These are phyloP conservation scores for Lacerta bilineata DNA, from an alignment of 2,797 vertebrate genomes.

Conservation along the genomic window DNA sequence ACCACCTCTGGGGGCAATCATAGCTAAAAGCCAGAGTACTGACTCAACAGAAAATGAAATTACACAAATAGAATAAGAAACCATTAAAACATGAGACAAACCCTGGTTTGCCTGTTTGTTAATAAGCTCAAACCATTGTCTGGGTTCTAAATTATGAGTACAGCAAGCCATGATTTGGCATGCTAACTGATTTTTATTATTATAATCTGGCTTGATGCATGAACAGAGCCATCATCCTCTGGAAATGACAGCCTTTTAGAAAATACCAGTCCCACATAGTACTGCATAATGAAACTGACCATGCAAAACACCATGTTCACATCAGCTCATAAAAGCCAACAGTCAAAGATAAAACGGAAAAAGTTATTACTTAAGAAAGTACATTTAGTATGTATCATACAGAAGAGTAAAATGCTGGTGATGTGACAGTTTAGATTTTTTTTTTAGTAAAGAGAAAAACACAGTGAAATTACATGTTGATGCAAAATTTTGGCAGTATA, in stretches of 20 bases:
- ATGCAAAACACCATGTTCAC: conserved; percentile 29
- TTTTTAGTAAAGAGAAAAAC: not conserved
- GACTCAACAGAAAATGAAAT: not conserved
- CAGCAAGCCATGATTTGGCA: not conserved
- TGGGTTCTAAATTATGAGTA: not conserved
- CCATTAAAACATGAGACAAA: not conserved
- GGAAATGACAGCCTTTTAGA: conserved; percentile 37
- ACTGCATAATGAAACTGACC: conserved; percentile 19
- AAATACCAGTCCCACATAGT: conserved; percentile 58
- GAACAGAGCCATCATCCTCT: conserved; percentile 20
- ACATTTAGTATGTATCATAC: conserved; percentile 31
- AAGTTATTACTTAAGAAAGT: conserved; percentile 18
- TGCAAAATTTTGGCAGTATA: not conserved
- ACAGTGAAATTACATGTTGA: not conserved
- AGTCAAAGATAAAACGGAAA: conserved; percentile 21
- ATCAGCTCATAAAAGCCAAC: conserved; percentile 31
- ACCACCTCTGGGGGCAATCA: not conserved
- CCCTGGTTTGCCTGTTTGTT: not conserved
- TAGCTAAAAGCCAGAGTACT: not conserved
- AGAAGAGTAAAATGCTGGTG: not conserved
- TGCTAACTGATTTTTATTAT: not conserved
- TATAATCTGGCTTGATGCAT: not conserved
- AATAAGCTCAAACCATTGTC: not conserved
- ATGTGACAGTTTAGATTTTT: not conserved
- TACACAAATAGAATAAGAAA: not conserved